Base-by-base conservation (phyloP, 2,888 invertebrate species). In the Drosophila ochracea region DNA sequence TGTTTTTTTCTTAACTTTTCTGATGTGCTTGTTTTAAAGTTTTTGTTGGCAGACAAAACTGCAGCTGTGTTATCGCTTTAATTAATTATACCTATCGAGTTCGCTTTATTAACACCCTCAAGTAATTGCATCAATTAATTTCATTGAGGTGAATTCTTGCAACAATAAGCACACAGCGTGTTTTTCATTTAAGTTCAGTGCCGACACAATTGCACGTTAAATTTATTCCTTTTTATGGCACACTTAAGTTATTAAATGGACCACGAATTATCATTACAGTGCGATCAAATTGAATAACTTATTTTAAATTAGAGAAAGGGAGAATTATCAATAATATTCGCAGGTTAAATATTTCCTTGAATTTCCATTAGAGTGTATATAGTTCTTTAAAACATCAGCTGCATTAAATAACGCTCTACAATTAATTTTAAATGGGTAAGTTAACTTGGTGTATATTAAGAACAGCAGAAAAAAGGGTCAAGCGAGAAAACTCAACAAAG, bases 121-220 rank as follows among this genome's bases (percentile, higher is more conserved):
- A n/a, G 2, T 33, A 19, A 31, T 58, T 58, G 21, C 58, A 21
- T 43, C 16, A 58, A 21, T 16, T 58, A 21, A 58, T 21, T 58
- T 21, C 21, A 58, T 16, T 31, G 43, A 16, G 6, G 0, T 6
- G 16, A 43, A 21, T 43, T 43, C 31, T 31, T 31, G 28, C 10
- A 16, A 5, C 13, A n/a, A 33, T 16, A 19, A 16, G 19, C 16
- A 4, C 3, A 11, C 6, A 19, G 1, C 5, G 13, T 13, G 16
- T 11, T 37, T 16, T 35, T 43, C 6, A 43, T n/a, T 58, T 43
- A 41, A n/a, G n/a, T n/a, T 41, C 30, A 16, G 13, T 39, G 37
- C 10, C 35, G 10, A 16, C 33, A 7, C n/a, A 33, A 21, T 21
- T 33, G 21, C 33, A 33, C 21, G 10, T 54, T 28, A 19, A 54